A percentile compares a stretch with the other conserved stretches of the same genome.
Conservation (phyloP, 2,797 vertebrate species). For the Hafferia zeledoni region DNA sequence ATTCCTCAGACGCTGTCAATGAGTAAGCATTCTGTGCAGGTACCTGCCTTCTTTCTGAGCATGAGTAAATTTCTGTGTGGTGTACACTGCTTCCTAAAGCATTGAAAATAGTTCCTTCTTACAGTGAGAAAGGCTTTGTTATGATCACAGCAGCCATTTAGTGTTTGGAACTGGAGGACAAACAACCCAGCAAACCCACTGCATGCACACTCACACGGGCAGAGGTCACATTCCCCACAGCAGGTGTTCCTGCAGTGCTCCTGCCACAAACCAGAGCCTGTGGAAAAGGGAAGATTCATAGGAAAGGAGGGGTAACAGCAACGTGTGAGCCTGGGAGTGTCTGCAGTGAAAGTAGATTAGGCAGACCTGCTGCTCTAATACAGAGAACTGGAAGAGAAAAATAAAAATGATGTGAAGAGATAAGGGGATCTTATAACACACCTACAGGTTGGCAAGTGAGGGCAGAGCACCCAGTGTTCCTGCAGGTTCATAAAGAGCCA, state of each 20-base stretch:
- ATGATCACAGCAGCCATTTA: neutral
- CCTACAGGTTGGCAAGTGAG: neutral
- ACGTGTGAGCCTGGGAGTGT: neutral
- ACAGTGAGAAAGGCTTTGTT: neutral
- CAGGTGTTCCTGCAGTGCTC: neutral
- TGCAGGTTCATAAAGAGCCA: neutral
- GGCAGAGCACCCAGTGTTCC: neutral
- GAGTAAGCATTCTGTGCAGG: neutral
- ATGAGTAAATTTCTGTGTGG: neutral
- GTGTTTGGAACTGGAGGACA: neutral
- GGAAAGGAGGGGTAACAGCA: neutral
- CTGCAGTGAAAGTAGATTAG: neutral
- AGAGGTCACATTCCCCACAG: neutral
- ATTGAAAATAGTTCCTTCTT: neutral
- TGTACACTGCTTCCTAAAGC: neutral
- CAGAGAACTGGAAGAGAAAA: neutral
- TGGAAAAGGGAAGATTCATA: neutral
- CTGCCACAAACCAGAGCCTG: rapidly evolving
- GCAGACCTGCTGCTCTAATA: neutral
- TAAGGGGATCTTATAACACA: neutral
- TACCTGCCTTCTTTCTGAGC: neutral
- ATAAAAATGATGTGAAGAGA: neutral
- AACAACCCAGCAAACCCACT: neutral
- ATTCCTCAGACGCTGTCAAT: neutral
- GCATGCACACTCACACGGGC: rapidly evolving